A percentile compares a stretch with the other conserved stretches of the same genome.
phyloP scores from a whole-genome alignment of 2,888 invertebrate genomes.

The Argyresthia goedartella region DNA sequence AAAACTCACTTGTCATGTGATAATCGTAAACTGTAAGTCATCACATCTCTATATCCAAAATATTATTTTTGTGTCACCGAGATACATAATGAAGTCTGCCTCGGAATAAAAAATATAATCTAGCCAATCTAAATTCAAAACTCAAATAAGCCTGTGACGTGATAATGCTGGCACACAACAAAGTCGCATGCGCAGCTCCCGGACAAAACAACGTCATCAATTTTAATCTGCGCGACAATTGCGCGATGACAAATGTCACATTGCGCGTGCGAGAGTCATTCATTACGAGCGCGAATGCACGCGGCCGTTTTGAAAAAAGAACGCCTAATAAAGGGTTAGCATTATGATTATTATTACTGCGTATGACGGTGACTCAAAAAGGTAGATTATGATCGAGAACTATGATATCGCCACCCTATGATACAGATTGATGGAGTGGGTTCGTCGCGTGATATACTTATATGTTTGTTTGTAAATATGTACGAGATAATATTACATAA shows the following conservation, averaged over 20 bases:
- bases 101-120: not conserved
- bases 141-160: slow-evolving; percentile 23
- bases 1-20: too few species aligned
- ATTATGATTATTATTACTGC: slow-evolving; percentile 43
- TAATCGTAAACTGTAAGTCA: too few species aligned
- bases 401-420: not conserved
- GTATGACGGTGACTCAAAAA: slow-evolving; percentile 20
- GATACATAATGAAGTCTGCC: not conserved
- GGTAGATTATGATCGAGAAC: slow-evolving; percentile 33
- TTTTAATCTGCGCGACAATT: slow-evolving; percentile 69
- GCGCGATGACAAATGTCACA: slow-evolving; percentile 68
- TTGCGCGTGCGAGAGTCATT: slow-evolving; percentile 51
- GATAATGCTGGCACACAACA: slow-evolving; percentile 25
- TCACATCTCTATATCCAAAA: too few species aligned
- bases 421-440: too few species aligned
- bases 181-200: slow-evolving; percentile 37
- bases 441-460: too few species aligned
- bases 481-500: too few species aligned
- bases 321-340: slow-evolving; percentile 65
- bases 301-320: slow-evolving; percentile 41
- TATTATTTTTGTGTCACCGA: not conserved
- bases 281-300: slow-evolving; percentile 50
- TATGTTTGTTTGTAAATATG: too few species aligned
- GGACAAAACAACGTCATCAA: slow-evolving; percentile 67
- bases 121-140: slow-evolving; percentile 19